Conservation (phyloP, 2,797 vertebrate species). For the Manis javanica region DNA sequence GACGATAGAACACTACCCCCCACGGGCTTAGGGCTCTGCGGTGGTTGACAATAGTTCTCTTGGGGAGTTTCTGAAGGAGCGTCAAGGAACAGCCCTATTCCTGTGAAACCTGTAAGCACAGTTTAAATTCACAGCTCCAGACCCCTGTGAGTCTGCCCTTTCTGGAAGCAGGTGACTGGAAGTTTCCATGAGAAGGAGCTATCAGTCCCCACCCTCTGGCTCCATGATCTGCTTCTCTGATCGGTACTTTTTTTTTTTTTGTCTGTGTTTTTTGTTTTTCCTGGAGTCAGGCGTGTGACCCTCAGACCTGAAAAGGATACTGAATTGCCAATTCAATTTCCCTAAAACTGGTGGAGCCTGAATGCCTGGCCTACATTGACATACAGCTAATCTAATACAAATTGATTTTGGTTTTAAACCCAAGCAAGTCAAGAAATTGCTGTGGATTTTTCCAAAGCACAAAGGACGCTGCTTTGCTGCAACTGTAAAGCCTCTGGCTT, state of each 20-base stretch:
- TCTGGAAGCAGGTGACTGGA: background rate
- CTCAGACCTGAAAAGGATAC: slow-evolving; percentile 75
- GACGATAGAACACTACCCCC: background rate
- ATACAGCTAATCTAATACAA: slow-evolving; percentile 82
- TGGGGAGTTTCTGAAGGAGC: background rate
- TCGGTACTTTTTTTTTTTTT: background rate
- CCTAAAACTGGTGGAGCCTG: slow-evolving; percentile 83
- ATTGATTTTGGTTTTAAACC: slow-evolving; percentile 82
- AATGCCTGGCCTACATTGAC: slow-evolving; percentile 76
- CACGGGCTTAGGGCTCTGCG: background rate
- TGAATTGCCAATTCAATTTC: slow-evolving; percentile 81
- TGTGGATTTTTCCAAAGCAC: slow-evolving; percentile 64
- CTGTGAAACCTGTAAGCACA: background rate
- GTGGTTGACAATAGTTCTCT: background rate
- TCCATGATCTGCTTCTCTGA: slow-evolving; percentile 33
- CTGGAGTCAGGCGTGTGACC: slow-evolving; percentile 66
- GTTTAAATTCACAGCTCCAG: background rate
- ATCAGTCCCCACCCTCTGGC: background rate
- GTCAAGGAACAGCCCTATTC: background rate
- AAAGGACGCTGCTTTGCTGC: slow-evolving; percentile 48
- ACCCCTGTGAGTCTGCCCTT: background rate
- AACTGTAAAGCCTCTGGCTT: background rate
- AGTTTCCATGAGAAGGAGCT: background rate
- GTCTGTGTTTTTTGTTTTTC: slow-evolving; percentile 52
- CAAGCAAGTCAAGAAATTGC: slow-evolving; percentile 78